Conservation (phyloP, 1,140 invertebrate genomes). For the Reticulitermes speratus region DNA sequence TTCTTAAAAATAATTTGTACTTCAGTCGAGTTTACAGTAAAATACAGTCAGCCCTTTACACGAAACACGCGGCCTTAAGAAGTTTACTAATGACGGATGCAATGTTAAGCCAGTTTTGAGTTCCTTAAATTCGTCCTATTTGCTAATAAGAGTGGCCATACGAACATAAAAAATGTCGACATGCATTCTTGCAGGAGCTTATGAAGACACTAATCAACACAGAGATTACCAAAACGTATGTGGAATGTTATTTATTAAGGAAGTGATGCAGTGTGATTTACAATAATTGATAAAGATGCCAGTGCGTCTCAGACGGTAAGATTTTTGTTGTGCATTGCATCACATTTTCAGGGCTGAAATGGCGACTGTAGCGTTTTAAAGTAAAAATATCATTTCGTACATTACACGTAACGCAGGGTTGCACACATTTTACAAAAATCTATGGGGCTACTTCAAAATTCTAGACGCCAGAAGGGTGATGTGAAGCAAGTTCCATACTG, state of each 20-base stretch:
- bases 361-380: too few species aligned
- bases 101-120: neutral
- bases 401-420: neutral
- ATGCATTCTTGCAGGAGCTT: neutral
- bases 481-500: too few species aligned
- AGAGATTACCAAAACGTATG: neutral
- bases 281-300: neutral
- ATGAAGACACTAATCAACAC: neutral
- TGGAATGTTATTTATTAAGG: constrained; percentile 17
- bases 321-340: neutral
- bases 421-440: too few species aligned
- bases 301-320: neutral
- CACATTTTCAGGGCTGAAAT: too few species aligned
- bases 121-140: neutral
- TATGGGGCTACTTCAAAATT: too few species aligned
- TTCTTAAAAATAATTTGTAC: too few species aligned
- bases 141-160: neutral
- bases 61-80: too few species aligned
- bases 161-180: neutral
- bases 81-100: too few species aligned
- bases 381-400: neutral
- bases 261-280: neutral
- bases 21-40: too few species aligned
- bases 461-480: too few species aligned
- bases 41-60: too few species aligned